Evolutionary conservation across 1,140 invertebrate genomes (phyloP).

Genomic region (Temnothorax nylanderi): DNA sequence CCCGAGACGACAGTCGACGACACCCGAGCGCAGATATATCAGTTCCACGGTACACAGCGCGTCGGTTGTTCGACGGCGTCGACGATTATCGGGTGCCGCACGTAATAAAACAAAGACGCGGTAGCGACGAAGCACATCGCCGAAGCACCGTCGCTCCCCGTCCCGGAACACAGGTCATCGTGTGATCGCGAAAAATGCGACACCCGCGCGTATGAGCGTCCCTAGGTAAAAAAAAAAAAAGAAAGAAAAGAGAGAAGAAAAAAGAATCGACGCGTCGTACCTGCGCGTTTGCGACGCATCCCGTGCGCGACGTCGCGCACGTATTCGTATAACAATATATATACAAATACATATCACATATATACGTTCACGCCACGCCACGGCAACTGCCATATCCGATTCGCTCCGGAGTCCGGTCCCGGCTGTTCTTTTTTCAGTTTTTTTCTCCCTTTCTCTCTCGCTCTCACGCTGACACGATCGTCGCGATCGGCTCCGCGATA

Average conservation of each 20-base stretch:
- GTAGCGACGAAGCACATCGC: background rate
- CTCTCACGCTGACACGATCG: background rate
- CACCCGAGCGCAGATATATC: too few species aligned
- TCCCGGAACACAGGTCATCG: background rate
- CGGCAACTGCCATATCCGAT: constrained; percentile 15
- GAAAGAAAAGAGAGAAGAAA: background rate
- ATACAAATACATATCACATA: too few species aligned
- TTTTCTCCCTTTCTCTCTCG: background rate
- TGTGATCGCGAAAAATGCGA: constrained; percentile 18
- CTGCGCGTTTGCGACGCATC: background rate
- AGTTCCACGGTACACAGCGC: background rate
- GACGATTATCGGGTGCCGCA: constrained; percentile 8
- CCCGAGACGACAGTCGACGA: too few species aligned
- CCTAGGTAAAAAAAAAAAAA: constrained; percentile 1
- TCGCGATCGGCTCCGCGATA: background rate
- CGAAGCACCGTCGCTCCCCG: background rate
- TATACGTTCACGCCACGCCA: background rate
- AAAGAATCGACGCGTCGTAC: background rate
- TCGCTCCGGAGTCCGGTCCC: background rate
- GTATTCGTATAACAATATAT: too few species aligned
- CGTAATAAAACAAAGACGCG: background rate
- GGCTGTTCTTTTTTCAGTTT: background rate
- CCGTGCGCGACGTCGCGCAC: background rate
- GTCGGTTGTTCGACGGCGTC: background rate
- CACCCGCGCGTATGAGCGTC: constrained; percentile 10